These are phyloP conservation scores for Labeo calbasu DNA, from an alignment of 2,797 vertebrate genomes.

Conservation along the genomic window DNA sequence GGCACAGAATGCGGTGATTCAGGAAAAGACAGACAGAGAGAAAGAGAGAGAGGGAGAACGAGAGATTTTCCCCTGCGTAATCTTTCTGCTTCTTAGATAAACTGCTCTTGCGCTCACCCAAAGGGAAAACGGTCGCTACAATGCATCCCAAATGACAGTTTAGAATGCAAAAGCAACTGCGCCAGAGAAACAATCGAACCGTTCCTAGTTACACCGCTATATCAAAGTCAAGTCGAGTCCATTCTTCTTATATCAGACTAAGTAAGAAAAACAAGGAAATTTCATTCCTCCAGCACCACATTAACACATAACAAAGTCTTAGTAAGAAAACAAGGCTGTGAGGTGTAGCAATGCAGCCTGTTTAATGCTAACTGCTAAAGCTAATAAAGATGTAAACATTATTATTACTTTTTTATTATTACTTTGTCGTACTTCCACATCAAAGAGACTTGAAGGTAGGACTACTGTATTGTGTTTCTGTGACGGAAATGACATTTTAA, in stretches of 20 bases:
- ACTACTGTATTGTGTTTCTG: too few species aligned
- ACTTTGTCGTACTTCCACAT: background rate
- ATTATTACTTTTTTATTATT: background rate
- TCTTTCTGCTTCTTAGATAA: slow-evolving; percentile 48
- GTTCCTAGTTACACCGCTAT: background rate
- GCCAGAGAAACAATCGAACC: slow-evolving; percentile 28
- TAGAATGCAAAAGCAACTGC: slow-evolving; percentile 44
- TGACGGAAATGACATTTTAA: background rate
- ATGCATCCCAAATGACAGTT: slow-evolving; percentile 52
- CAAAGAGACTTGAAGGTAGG: background rate
- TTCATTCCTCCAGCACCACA: background rate
- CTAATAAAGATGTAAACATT: background rate
- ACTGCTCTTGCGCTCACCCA: slow-evolving; percentile 45
- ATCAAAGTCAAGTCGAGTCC: slow-evolving; percentile 4
- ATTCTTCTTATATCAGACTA: background rate
- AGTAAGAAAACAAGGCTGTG: background rate
- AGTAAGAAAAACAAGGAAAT: slow-evolving; percentile 16
- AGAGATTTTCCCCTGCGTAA: slow-evolving; percentile 34
- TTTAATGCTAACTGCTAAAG: slow-evolving; percentile 10
- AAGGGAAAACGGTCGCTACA: slow-evolving; percentile 30
- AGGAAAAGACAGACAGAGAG: slow-evolving; percentile 14
- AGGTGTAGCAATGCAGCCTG: background rate
- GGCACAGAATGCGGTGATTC: slow-evolving; percentile 46
- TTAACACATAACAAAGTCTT: background rate
- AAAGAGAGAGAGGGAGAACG: slow-evolving; percentile 1